A percentile compares a stretch with the other conserved stretches of the same genome.
These are phyloP conservation scores for Camponotus floridanus DNA, from an alignment of 1,140 invertebrate species.

Conservation along the genomic window DNA sequence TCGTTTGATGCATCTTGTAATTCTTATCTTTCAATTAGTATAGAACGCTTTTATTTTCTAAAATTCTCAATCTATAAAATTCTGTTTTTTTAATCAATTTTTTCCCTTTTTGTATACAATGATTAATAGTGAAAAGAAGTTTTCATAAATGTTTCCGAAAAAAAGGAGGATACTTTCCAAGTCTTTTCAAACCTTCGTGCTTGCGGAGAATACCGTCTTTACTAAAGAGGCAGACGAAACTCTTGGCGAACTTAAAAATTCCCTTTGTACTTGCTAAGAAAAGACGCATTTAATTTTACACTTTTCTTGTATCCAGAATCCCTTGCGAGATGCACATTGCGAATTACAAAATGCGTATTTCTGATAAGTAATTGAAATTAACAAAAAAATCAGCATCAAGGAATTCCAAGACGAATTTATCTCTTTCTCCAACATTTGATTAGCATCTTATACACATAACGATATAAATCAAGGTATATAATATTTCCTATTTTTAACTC, in stretches of 20 bases:
- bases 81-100: background rate
- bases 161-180: conserved; percentile 2
- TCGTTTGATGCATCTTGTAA: background rate
- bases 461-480: background rate
- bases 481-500: conserved; percentile 5
- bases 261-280: conserved; percentile 38
- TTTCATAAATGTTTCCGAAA: conserved; percentile 29
- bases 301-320: background rate
- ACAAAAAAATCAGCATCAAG: background rate
- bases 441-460: background rate
- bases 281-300: conserved; percentile 27
- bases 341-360: background rate
- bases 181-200: conserved; percentile 12
- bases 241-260: conserved; percentile 40
- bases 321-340: background rate
- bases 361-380: background rate
- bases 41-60: background rate
- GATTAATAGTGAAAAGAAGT: conserved; percentile 8
- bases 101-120: background rate
- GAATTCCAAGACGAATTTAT: background rate
- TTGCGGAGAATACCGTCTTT: conserved; percentile 22
- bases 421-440: background rate
- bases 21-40: background rate
- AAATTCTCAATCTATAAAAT: background rate
- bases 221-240: conserved; percentile 10